These are phyloP conservation scores for Ceyx melanurus DNA, from an alignment of 2,113 vertebrate genomes.

Conservation along the genomic window DNA sequence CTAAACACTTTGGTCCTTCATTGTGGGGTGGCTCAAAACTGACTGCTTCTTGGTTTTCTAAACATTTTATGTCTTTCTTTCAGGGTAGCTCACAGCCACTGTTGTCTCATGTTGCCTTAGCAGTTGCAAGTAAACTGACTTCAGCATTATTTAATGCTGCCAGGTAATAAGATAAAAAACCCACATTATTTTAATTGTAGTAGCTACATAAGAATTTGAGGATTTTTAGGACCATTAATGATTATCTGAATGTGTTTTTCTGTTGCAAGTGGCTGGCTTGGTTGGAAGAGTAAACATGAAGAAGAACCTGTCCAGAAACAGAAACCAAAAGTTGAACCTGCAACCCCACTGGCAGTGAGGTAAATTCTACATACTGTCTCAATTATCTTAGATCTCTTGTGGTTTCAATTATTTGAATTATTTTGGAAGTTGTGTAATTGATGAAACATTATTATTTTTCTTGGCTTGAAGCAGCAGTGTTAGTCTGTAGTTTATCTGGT, in stretches of 20 bases:
- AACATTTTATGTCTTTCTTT: slow-evolving; percentile 12
- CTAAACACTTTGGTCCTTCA: slow-evolving; percentile 4
- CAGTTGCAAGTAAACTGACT: slow-evolving; percentile 97
- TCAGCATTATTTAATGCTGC: slow-evolving; percentile 95
- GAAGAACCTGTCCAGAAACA: slow-evolving; percentile 89
- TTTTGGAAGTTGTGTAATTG: not conserved
- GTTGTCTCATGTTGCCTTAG: slow-evolving; percentile 94
- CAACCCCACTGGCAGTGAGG: slow-evolving; percentile 91
- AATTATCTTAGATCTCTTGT: not conserved
- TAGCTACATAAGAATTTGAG: not conserved
- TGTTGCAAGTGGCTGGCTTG: slow-evolving; percentile 89
- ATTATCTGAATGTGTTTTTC: not conserved
- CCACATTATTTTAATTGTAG: not conserved
- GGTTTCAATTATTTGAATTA: not conserved
- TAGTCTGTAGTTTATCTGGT: not conserved
- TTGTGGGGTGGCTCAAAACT: slow-evolving; percentile 84
- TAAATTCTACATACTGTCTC: not conserved
- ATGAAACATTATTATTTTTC: not conserved
- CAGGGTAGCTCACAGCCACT: slow-evolving; percentile 95
- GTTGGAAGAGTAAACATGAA: slow-evolving; percentile 92
- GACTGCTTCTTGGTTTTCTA: not conserved
- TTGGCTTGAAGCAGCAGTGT: not conserved
- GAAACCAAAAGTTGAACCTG: slow-evolving; percentile 94
- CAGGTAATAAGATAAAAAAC: slow-evolving; percentile 78
- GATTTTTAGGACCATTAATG: not conserved